These are phyloP conservation scores for Drosophila villosipedis DNA, from an alignment of 2,888 invertebrate species.

Conservation along the genomic window DNA sequence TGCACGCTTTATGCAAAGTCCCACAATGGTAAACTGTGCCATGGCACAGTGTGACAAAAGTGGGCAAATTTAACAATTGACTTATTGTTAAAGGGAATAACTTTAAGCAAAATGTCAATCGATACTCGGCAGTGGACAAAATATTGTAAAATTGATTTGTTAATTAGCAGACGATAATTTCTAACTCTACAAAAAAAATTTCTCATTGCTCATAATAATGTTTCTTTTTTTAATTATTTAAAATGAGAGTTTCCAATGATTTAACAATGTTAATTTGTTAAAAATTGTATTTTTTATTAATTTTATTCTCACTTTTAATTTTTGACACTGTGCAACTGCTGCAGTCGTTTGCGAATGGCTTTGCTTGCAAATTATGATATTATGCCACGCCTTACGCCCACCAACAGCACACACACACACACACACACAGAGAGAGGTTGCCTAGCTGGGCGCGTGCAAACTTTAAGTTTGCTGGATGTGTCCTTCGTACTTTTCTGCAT, in stretches of 20 bases:
- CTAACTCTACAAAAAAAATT: too few species aligned
- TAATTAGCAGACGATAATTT: neutral
- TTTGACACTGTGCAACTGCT: slow-evolving; percentile 33
- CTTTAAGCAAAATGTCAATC: neutral
- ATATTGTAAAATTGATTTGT: neutral
- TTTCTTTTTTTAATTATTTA: too few species aligned
- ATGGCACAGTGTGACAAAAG: slow-evolving; percentile 27
- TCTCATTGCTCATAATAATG: too few species aligned
- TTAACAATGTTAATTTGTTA: neutral
- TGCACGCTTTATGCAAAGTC: slow-evolving; percentile 16
- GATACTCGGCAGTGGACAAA: neutral
- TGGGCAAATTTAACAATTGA: neutral
- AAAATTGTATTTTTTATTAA: too few species aligned
- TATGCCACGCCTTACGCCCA: slow-evolving; percentile 53
- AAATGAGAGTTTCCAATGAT: neutral
- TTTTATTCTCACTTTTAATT: neutral
- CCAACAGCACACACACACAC: slow-evolving; percentile 1
- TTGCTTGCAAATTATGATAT: slow-evolving; percentile 76
- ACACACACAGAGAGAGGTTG: neutral
- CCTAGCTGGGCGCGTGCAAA: slow-evolving; percentile 50
- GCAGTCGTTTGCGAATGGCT: slow-evolving; percentile 37
- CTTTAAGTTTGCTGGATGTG: slow-evolving; percentile 69
- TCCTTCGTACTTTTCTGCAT: slow-evolving; percentile 67
- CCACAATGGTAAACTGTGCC: slow-evolving; percentile 22
- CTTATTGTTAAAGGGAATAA: neutral